Evolutionary conservation across 2,113 vertebrate genomes (phyloP).

Genomic region (Struthio camelus): DNA sequence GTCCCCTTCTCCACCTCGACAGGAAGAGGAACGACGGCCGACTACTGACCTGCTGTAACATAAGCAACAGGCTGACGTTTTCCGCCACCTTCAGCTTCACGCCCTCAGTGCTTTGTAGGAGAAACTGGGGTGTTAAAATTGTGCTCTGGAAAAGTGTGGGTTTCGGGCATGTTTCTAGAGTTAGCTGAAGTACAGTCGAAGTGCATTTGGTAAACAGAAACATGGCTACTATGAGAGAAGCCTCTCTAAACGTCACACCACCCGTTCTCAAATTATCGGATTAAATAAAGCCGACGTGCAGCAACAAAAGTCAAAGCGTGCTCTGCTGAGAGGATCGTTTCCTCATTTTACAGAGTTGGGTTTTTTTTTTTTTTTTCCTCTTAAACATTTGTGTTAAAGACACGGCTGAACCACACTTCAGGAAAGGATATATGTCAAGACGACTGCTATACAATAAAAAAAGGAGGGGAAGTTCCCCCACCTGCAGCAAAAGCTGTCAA

Average conservation of each 20-base stretch:
- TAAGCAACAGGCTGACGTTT: not conserved
- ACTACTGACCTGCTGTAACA: not conserved
- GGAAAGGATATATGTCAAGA: conserved; percentile 27
- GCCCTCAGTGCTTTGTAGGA: not conserved
- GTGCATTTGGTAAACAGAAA: conserved; percentile 40
- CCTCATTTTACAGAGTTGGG: not conserved
- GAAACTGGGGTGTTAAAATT: not conserved
- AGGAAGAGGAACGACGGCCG: not conserved
- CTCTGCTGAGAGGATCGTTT: not conserved
- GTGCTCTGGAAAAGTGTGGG: conserved; percentile 36
- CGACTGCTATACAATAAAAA: not conserved
- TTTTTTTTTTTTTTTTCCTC: conserved; percentile 3
- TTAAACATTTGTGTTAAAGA: conserved; percentile 18
- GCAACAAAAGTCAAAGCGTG: conserved; percentile 27
- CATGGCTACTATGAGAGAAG: conserved; percentile 41
- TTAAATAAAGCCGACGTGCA: not conserved
- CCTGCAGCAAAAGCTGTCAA: not conserved
- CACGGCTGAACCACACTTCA: not conserved
- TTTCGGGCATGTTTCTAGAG: conserved; percentile 50
- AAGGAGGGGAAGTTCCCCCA: not conserved
- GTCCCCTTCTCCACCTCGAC: fast-evolving
- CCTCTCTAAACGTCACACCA: conserved; percentile 24
- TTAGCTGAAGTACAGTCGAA: conserved; percentile 50
- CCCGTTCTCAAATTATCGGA: conserved; percentile 28
- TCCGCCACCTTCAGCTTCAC: not conserved